These are phyloP conservation scores for Brachyistius frenatus DNA, from an alignment of 2,113 vertebrate species.

Conservation along the genomic window DNA sequence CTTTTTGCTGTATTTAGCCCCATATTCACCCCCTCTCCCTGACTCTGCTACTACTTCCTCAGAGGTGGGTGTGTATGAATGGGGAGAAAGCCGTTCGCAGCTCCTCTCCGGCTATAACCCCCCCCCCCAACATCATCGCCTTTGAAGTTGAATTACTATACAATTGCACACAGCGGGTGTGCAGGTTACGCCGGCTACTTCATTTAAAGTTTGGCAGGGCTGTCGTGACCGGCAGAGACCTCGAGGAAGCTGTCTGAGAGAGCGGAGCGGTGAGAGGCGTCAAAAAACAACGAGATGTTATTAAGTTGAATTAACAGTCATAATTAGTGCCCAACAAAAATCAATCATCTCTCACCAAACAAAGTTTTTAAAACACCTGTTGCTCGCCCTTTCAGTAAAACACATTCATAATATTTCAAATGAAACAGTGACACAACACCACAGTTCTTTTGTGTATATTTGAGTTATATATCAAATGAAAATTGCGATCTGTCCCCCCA, in stretches of 20 bases:
- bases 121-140: constrained; percentile 46
- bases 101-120: constrained; percentile 81
- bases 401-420: too few relatives aligned
- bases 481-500: constrained; percentile 14
- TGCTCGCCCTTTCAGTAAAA: too few relatives aligned
- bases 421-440: background rate
- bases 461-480: constrained; percentile 25
- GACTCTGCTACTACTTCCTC: constrained; percentile 45
- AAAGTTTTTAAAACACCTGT: too few relatives aligned
- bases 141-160: constrained; percentile 86
- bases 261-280: constrained; percentile 62
- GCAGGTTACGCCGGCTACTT: constrained; percentile 82
- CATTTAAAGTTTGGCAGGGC: constrained; percentile 83
- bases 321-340: constrained; percentile 64
- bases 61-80: constrained; percentile 60
- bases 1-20: constrained; percentile 11
- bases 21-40: background rate
- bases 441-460: background rate
- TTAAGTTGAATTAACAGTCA: constrained; percentile 79
- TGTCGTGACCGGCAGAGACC: constrained; percentile 61
- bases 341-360: too few relatives aligned
- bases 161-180: constrained; percentile 80
- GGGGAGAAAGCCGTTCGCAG: constrained; percentile 64
- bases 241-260: constrained; percentile 56
- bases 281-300: constrained; percentile 68